A percentile compares a stretch with the other conserved stretches of the same genome.
These are phyloP conservation scores for Troides oblongomaculatus DNA, from an alignment of 2,888 invertebrate genomes.

Conservation along the genomic window DNA sequence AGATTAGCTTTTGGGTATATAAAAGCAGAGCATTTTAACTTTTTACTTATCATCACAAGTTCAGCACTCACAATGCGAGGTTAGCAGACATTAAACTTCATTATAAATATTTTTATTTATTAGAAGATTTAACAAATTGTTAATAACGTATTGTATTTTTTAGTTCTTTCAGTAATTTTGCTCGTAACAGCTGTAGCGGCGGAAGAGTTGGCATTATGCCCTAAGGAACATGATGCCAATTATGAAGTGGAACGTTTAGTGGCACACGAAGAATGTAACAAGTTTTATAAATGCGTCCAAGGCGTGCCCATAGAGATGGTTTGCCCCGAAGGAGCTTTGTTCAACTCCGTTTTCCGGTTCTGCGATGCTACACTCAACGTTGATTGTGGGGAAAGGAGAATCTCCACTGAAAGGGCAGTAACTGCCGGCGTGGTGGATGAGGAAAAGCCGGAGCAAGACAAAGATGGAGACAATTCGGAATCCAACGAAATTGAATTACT, in stretches of 20 bases:
- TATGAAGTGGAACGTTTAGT: slow-evolving; percentile 28
- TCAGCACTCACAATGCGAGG: slow-evolving; percentile 22
- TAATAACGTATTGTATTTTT: not conserved
- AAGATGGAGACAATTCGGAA: slow-evolving; percentile 10
- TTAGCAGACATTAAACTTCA: slow-evolving; percentile 6
- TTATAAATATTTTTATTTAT: not conserved
- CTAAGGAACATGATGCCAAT: slow-evolving; percentile 19
- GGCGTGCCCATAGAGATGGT: slow-evolving; percentile 73
- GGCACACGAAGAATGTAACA: slow-evolving; percentile 31
- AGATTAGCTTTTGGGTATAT: slow-evolving; percentile 25
- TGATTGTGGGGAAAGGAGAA: slow-evolving; percentile 61
- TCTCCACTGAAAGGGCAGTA: slow-evolving; percentile 19
- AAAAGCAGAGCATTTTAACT: slow-evolving; percentile 8
- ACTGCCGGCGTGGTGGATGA: slow-evolving; percentile 5
- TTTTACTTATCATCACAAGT: slow-evolving; percentile 6
- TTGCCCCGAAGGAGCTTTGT: slow-evolving; percentile 75
- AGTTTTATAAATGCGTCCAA: slow-evolving; percentile 78
- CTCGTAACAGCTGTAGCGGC: slow-evolving; percentile 15
- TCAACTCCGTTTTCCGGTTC: slow-evolving; percentile 63
- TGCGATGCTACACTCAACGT: slow-evolving; percentile 81
- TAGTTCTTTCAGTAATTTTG: slow-evolving; percentile 19
- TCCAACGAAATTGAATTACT: slow-evolving; percentile 41
- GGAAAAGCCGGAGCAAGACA: slow-evolving; percentile 1
- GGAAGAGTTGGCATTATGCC: slow-evolving; percentile 19
- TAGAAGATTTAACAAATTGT: not conserved